Base-by-base conservation (phyloP, 1,140 invertebrate genomes). In the Odontomachus brunneus region DNA sequence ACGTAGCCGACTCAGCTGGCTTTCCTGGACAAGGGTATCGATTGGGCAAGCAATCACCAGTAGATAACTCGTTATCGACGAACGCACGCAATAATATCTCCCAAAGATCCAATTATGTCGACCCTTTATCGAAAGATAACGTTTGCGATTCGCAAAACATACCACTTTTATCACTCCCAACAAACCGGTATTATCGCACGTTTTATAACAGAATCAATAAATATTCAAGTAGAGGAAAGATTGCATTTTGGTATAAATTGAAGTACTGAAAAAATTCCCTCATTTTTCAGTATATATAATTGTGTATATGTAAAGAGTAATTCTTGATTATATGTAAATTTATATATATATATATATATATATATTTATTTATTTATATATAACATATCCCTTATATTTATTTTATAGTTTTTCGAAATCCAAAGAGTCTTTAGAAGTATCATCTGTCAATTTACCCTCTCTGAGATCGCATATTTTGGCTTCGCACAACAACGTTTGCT, bases 1-100 rank as follows among this genome's bases (percentile, higher is more conserved):
- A 88, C 80, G 26, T 82, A 15, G 82, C 80, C n/a, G 57, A 86
- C 48, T 82, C 87, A 1, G 69, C 57, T 60, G 88, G 71, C 14
- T 93, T 92, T 84, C 88, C 91, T 38, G 93, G 92, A 2, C 87
- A 91, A 29, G 93, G 93, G 73, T 90, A 93, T 83, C 90, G 90
- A 26, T 81, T 93, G 17, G 91, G 92, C 7, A 93, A 91, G 22
- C 74, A 89, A 63, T 24, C 75, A 0, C 62, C 71, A 19, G 29
- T 15, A 19, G 74, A 86, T 75, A 84, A 73, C 14, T 17, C 57
- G n/a, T 49, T 82, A 49, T 66, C 76, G 3, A 59, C 57, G 7
- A 73, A 4, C 33, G 15, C 26, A 19, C 55, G 38, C 9, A 85
- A 60, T 38, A 81, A 12, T 14, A 26, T 69, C 7, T 22, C 19